phyloP scores from a whole-genome alignment of 2,797 vertebrate genomes.

The Acanthurus leucopareius region DNA sequence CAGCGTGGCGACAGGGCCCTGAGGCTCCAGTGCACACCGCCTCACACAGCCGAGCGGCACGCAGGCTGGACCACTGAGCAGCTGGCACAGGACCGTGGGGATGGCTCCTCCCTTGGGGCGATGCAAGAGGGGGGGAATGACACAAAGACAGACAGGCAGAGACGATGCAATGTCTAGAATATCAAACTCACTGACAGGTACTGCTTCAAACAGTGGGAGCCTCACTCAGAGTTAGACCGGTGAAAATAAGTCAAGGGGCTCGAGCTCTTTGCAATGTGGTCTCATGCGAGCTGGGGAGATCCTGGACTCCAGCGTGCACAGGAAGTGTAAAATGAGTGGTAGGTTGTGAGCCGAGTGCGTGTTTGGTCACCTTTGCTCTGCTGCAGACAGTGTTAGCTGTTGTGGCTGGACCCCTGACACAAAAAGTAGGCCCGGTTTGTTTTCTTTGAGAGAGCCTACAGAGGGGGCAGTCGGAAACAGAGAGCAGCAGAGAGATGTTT shows the following conservation, averaged over 20 bases:
- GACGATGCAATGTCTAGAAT: conserved; percentile 71
- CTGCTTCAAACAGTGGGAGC: conserved; percentile 55
- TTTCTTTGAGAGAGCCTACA: conserved; percentile 68
- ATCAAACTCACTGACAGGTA: conserved; percentile 79
- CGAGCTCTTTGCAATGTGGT: conserved; percentile 29
- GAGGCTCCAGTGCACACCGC: conserved; percentile 80
- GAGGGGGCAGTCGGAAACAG: conserved; percentile 66
- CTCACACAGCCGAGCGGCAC: conserved; percentile 72
- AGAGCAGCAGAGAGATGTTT: conserved; percentile 67
- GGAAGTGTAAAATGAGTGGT: conserved; percentile 69
- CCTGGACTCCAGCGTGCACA: conserved; percentile 46
- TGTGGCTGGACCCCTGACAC: conserved; percentile 69
- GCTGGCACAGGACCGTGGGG: conserved; percentile 77
- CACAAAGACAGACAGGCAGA: conserved; percentile 80
- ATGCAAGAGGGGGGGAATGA: conserved; percentile 62
- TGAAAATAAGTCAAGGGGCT: conserved; percentile 57
- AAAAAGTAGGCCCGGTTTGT: conserved; percentile 62
- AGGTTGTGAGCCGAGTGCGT: conserved; percentile 70
- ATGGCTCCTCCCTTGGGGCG: conserved; percentile 79
- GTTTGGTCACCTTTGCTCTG: conserved; percentile 78
- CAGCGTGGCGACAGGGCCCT: conserved; percentile 78
- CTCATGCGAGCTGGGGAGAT: conserved; percentile 57
- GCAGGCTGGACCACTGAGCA: conserved; percentile 83
- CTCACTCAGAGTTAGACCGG: conserved; percentile 53
- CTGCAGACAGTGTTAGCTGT: conserved; percentile 60